Evolutionary conservation across 2,888 invertebrate species (phyloP).

Genomic region (Cistogaster globosa): DNA sequence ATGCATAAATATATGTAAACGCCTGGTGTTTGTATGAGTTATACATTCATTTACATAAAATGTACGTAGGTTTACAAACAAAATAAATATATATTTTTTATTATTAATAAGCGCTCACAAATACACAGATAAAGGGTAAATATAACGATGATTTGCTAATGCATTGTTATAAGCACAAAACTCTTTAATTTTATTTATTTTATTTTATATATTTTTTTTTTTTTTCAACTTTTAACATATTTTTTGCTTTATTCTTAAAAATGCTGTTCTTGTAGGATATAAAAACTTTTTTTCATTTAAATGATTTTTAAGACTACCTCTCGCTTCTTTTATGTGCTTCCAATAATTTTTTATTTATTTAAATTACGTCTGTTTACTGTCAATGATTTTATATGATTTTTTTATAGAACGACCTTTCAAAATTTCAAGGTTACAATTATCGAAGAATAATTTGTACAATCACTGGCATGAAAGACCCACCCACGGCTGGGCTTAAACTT

Average conservation of each 20-base stretch:
- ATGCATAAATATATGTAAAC: neutral
- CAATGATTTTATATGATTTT: neutral
- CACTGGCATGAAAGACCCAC: no score
- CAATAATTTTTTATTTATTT: slow-evolving; percentile 17
- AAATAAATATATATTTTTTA: neutral
- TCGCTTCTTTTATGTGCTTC: neutral
- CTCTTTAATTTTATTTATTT: no score
- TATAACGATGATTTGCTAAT: no score
- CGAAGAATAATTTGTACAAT: neutral
- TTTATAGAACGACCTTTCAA: neutral
- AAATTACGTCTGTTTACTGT: slow-evolving; percentile 25
- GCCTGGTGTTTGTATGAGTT: neutral
- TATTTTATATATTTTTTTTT: no score
- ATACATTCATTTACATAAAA: neutral
- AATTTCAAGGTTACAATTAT: slow-evolving; percentile 18
- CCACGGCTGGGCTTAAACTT: no score
- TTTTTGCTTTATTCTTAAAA: no score
- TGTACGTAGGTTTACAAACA: neutral
- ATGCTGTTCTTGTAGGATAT: no score
- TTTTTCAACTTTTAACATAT: no score
- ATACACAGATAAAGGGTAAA: no score
- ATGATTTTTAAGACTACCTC: neutral
- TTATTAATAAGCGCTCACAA: no score
- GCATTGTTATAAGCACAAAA: no score
- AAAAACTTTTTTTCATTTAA: neutral